Evolutionary conservation across 2,888 invertebrate species (phyloP).

Genomic region (Lucinisca nassula): DNA sequence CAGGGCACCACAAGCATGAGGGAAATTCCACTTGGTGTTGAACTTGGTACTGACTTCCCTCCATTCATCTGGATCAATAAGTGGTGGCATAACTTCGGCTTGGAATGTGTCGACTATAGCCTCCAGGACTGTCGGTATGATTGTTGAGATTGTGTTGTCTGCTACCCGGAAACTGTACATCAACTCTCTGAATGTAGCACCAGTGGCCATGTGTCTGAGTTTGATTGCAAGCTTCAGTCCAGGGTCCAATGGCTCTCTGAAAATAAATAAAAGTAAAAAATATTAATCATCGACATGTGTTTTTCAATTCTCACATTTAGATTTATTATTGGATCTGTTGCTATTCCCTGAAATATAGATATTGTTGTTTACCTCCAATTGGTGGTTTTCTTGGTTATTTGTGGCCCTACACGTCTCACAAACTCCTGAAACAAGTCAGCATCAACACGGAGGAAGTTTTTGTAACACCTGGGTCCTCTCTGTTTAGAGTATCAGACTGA

Average conservation of each 20-base stretch:
- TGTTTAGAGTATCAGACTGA: no score
- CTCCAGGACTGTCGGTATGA: slow-evolving; percentile 44
- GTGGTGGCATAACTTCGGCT: slow-evolving; percentile 49
- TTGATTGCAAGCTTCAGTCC: no score
- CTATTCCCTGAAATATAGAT: not conserved
- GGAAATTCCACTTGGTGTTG: not conserved
- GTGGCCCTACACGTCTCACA: slow-evolving; percentile 47
- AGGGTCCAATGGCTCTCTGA: slow-evolving; percentile 41
- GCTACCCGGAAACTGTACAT: slow-evolving; percentile 45
- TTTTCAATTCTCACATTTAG: slow-evolving; percentile 44
- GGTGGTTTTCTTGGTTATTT: slow-evolving; percentile 42
- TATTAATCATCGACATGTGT: slow-evolving; percentile 20
- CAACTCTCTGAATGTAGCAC: slow-evolving; percentile 34
- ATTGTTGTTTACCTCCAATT: no score
- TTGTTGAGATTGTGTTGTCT: slow-evolving; percentile 48
- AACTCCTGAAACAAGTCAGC: no score
- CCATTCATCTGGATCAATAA: slow-evolving; percentile 50
- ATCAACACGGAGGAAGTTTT: no score
- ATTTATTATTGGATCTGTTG: slow-evolving; percentile 24
- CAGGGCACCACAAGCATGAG: not conserved
- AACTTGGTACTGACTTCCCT: slow-evolving; percentile 23
- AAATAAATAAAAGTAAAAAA: slow-evolving; percentile 34
- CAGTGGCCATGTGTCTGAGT: slow-evolving; percentile 49
- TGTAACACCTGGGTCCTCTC: no score
- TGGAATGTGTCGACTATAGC: slow-evolving; percentile 45